Base-by-base conservation (phyloP, 2,113 vertebrate species). In the Atherinomorus stipes region DNA sequence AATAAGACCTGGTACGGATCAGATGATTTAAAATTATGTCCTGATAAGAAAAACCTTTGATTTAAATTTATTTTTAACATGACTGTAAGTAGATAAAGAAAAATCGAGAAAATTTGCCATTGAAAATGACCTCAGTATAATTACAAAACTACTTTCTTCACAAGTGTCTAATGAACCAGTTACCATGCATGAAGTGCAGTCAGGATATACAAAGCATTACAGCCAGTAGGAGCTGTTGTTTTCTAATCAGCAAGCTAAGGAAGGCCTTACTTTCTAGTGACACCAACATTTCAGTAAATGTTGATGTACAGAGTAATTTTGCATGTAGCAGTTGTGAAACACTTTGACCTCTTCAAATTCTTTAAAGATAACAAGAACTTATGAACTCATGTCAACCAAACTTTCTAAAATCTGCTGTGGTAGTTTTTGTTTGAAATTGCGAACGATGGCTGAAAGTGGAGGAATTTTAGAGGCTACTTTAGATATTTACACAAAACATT, bases 221-320 rank as follows among this genome's bases (percentile, higher is more conserved):
- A 78, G 54, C 8, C 34, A 16, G 19, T 56, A 11, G 34, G 28
- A 66, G 60, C 28, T 49, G 44, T 2, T 38, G 38, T 44, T 87
- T 75, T 67, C n/a, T 71, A 59, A 63, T 60, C 22, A 67, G 52
- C n/a, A 37, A 15, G 49, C 26, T 37, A 58, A 47, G 11, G 0
- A 50, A 49, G 51, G 42, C 6, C 12, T 64, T 51, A 68, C 59
- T 85, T 85, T 83, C 34, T 75, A 63, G 47, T 25, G 40, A 79
- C 76, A 47, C 64, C 53, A 64, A 51, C 38, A 13, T 22, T 47
- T 47, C 19, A 15, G 4, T 45, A 47, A 47, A 15, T 45, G 44
- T 45, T 18, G 18, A 45, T 45, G 44, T 47, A 47, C 13, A 18
- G 5, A 47, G 44, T n/a, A 13, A 42, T 15, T 42, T 16, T 42